A percentile compares a stretch with the other conserved stretches of the same genome.
These are phyloP conservation scores for Dendroctonus valens DNA, from an alignment of 1,140 invertebrate genomes.

Conservation along the genomic window DNA sequence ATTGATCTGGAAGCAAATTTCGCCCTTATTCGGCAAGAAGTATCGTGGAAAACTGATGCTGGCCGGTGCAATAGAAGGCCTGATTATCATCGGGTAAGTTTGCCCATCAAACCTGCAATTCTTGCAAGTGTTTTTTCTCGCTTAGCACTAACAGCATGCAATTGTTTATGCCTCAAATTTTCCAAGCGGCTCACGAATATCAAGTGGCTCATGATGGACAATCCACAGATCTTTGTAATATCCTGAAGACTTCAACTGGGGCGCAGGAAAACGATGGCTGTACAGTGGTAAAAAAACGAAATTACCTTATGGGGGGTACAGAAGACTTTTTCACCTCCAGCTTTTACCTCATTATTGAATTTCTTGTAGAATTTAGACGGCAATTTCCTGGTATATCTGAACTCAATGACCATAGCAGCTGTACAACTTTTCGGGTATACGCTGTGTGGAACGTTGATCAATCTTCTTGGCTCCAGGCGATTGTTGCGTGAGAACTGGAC, in stretches of 20 bases:
- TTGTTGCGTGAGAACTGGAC: slow-evolving; percentile 25
- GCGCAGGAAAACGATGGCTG: slow-evolving; percentile 17
- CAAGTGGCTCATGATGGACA: slow-evolving; percentile 29
- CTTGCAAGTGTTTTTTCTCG: not conserved
- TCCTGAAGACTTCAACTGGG: slow-evolving; percentile 28
- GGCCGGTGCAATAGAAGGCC: slow-evolving; percentile 37
- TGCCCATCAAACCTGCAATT: not conserved
- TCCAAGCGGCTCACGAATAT: slow-evolving; percentile 36
- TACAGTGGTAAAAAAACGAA: slow-evolving; percentile 27
- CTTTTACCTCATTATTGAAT: too few relatives aligned
- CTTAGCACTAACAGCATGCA: slow-evolving; percentile 27
- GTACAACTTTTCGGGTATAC: slow-evolving; percentile 24
- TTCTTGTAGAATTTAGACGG: slow-evolving; percentile 34
- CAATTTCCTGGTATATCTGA: slow-evolving; percentile 37
- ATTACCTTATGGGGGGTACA: too few relatives aligned
- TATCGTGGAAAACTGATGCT: slow-evolving; percentile 35
- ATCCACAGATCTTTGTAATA: slow-evolving; percentile 25
- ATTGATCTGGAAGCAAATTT: slow-evolving; percentile 36
- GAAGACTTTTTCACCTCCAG: too few relatives aligned
- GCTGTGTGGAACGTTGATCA: slow-evolving; percentile 31
- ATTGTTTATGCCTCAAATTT: slow-evolving; percentile 35
- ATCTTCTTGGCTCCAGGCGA: slow-evolving; percentile 35
- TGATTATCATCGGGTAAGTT: slow-evolving; percentile 38
- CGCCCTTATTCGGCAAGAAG: slow-evolving; percentile 36
- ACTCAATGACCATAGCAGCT: slow-evolving; percentile 33